A percentile compares a stretch with the other conserved stretches of the same genome.
Conservation (phyloP, 2,113 vertebrate species). For the Zosterops lateralis region DNA sequence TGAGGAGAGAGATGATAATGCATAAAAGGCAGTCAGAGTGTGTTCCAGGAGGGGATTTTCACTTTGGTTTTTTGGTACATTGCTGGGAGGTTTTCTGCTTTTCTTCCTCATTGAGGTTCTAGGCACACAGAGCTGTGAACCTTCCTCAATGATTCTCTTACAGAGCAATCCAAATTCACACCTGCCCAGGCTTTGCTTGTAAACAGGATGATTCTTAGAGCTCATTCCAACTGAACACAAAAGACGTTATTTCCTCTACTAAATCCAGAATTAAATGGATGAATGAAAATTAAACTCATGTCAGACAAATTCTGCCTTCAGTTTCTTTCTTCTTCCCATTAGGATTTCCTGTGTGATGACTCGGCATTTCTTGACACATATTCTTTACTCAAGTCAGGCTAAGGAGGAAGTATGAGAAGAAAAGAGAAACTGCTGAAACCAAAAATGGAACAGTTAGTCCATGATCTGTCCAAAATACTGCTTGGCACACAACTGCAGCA, state of each 20-base stretch:
- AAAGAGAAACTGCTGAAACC: not conserved
- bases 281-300: not conserved
- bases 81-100: not conserved
- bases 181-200: not conserved
- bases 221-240: not conserved
- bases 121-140: not conserved
- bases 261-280: not conserved
- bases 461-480: not conserved
- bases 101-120: not conserved
- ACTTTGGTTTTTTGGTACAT: not conserved
- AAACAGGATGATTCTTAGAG: not conserved
- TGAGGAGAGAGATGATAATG: not conserved
- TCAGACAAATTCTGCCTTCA: not conserved
- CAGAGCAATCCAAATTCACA: not conserved
- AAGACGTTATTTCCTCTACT: conserved; percentile 3
- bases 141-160: not conserved
- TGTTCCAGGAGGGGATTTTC: not conserved
- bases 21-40: not conserved
- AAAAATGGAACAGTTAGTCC: not conserved
- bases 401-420: not conserved
- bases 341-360: conserved; percentile 10
- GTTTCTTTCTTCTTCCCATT: not conserved
- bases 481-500: not conserved
- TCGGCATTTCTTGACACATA: not conserved
- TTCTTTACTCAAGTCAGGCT: not conserved